Evolutionary conservation across 2,113 vertebrate genomes (phyloP).

Genomic region (Myotis lucifugus): DNA sequence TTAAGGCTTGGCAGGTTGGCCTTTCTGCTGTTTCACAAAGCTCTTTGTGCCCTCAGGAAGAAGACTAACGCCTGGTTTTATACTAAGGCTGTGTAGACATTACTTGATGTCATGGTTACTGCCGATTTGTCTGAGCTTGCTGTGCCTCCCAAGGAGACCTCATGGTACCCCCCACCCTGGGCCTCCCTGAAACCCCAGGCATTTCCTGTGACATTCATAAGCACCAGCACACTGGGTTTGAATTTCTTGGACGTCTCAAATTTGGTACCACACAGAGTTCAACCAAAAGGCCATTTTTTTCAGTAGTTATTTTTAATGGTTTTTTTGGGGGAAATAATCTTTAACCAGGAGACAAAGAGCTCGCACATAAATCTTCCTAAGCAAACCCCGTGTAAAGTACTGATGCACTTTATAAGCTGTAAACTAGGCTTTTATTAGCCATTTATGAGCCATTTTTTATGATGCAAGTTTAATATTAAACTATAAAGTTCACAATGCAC

Average conservation of each 20-base stretch:
- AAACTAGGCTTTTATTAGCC: conserved; percentile 86
- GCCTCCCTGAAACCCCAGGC: not conserved
- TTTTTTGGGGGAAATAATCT: not conserved
- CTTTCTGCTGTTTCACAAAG: not conserved
- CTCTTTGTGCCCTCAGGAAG: not conserved
- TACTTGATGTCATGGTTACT: not conserved
- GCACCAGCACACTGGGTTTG: not conserved
- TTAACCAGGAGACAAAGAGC: conserved; percentile 72
- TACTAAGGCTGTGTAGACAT: not conserved
- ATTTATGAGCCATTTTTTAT: conserved; percentile 86
- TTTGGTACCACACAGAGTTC: not conserved
- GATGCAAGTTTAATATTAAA: conserved; percentile 85
- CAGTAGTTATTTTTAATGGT: conserved; percentile 62
- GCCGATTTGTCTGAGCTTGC: rapidly evolving
- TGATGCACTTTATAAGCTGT: conserved; percentile 86
- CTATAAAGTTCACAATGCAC: conserved; percentile 84
- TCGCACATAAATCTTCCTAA: conserved; percentile 78
- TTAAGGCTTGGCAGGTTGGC: not conserved
- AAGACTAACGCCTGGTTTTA: not conserved
- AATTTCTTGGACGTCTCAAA: conserved; percentile 9
- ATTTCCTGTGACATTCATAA: not conserved
- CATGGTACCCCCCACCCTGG: not conserved
- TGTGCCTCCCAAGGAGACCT: not conserved
- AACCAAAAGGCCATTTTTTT: conserved; percentile 38
- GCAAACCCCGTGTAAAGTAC: conserved; percentile 76